Evolutionary conservation across 2,888 invertebrate species (phyloP).

Genomic region (Dendrolimus pini): DNA sequence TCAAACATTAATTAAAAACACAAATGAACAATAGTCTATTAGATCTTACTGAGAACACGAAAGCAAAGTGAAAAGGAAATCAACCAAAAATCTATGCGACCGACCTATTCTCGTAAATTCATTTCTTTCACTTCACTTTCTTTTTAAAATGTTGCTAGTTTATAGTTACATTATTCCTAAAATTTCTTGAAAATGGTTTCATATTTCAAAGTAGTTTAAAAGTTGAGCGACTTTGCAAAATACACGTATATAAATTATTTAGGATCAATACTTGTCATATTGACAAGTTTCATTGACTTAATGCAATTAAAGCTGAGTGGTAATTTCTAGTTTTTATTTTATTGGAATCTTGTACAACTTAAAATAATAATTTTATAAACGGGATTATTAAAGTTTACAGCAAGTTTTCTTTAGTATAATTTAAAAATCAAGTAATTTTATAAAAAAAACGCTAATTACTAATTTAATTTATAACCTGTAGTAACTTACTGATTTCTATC

Average conservation of each 20-base stretch:
- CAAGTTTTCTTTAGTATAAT: too few species aligned
- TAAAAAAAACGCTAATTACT: too few species aligned
- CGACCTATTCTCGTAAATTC: constrained; percentile 76
- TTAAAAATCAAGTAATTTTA: too few species aligned
- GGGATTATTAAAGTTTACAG: too few species aligned
- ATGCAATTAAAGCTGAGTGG: too few species aligned
- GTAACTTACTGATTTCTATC: too few species aligned
- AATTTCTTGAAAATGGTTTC: not conserved
- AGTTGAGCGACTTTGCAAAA: not conserved
- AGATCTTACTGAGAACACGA: constrained; percentile 68
- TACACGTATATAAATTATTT: not conserved
- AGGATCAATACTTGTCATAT: too few species aligned
- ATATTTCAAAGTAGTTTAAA: not conserved
- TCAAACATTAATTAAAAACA: constrained; percentile 64
- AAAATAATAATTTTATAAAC: too few species aligned
- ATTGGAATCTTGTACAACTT: too few species aligned
- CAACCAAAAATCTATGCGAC: constrained; percentile 76
- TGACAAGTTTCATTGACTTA: too few species aligned
- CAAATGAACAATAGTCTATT: constrained; percentile 70
- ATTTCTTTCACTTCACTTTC: constrained; percentile 75
- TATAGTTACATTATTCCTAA: constrained; percentile 1
- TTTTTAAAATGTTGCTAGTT: constrained; percentile 68
- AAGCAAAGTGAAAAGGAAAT: constrained; percentile 76
- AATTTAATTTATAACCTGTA: too few species aligned
- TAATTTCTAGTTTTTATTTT: too few species aligned